Percentiles rank a stretch among this genome's conserved stretches.
phyloP scores from a whole-genome alignment of 2,113 vertebrate species.

The Cardinalis cardinalis region DNA sequence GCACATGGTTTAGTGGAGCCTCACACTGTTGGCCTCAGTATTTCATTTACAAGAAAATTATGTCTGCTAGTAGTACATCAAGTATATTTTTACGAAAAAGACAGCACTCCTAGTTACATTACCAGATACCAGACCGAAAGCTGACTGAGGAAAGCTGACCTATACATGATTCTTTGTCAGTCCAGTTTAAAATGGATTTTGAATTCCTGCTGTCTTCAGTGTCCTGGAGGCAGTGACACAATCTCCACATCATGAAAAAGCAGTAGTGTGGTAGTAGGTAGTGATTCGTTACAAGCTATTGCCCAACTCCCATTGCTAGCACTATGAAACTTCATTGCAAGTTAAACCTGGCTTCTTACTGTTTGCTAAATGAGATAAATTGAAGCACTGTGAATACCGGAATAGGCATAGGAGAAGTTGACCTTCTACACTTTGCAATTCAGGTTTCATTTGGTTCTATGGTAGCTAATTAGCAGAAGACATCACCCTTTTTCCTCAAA shows the following conservation, averaged over 20 bases:
- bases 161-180: neutral
- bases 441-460: neutral
- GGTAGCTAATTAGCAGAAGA: neutral
- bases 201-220: neutral
- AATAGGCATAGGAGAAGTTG: neutral
- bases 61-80: neutral
- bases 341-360: neutral
- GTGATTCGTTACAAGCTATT: neutral
- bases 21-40: neutral
- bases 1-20: neutral
- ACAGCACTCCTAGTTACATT: neutral
- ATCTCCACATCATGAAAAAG: neutral
- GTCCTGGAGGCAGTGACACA: neutral
- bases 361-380: neutral
- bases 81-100: neutral
- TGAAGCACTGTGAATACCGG: neutral
- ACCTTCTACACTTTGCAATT: neutral
- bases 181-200: neutral
- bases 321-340: neutral
- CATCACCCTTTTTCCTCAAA: neutral
- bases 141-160: neutral
- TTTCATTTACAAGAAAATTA: neutral
- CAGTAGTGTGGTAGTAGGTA: neutral
- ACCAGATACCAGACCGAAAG: neutral
- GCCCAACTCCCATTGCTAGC: neutral